Conservation (phyloP, 2,888 invertebrate species). For the Drosophila formosana region DNA sequence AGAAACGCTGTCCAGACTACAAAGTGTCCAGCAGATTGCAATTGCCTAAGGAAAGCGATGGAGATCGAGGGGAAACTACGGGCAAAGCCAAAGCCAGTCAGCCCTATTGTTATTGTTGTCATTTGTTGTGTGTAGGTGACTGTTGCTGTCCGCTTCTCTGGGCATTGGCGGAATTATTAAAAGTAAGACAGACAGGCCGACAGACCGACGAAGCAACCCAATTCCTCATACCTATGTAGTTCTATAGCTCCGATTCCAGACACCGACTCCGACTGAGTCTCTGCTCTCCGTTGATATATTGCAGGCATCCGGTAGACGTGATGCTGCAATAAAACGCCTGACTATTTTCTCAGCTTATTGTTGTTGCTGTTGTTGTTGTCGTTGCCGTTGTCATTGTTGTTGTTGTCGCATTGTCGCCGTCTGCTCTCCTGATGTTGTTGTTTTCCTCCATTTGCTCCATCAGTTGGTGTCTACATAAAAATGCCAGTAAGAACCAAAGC, state of each 20-base stretch:
- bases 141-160: conserved; percentile 42
- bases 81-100: conserved; percentile 3
- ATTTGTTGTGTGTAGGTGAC: conserved; percentile 72
- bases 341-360: conserved; percentile 53
- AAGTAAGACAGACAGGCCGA: conserved; percentile 49
- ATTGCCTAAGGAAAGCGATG: conserved; percentile 53
- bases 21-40: conserved; percentile 62
- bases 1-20: conserved; percentile 37
- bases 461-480: conserved; percentile 70
- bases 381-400: conserved; percentile 44
- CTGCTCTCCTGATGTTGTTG: conserved; percentile 34
- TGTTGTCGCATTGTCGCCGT: conserved; percentile 76
- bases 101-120: conserved; percentile 72
- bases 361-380: conserved; percentile 32
- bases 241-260: conserved; percentile 23
- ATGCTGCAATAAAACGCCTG: conserved; percentile 76
- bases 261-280: conserved; percentile 10
- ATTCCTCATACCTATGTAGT: conserved; percentile 20
- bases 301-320: conserved; percentile 81
- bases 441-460: conserved; percentile 27
- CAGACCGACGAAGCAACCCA: conserved; percentile 31
- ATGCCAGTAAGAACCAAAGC: conserved; percentile 65
- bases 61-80: background rate
- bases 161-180: conserved; percentile 73
- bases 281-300: conserved; percentile 68